A percentile compares a stretch with the other conserved stretches of the same genome.
Conservation (phyloP, 2,797 vertebrate species). For the Zonotrichia albicollis region DNA sequence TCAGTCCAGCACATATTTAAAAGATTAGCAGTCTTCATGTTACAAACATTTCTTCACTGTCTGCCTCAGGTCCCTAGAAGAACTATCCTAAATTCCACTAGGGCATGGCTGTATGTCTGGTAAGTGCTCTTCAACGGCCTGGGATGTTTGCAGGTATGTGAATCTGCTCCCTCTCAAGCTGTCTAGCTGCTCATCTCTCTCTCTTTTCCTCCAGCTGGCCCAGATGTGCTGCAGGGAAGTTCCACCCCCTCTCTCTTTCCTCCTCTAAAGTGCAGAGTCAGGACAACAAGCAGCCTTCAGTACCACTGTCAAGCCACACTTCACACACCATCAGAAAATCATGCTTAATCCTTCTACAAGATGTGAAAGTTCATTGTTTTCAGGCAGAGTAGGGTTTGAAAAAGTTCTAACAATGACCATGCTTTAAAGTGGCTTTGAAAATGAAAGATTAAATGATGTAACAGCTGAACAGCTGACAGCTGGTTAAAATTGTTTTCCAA, state of each 20-base stretch:
- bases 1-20: neutral
- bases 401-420: neutral
- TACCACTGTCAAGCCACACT: neutral
- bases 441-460: constrained; percentile 42
- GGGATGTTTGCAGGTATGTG: neutral
- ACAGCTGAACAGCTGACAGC: neutral
- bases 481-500: constrained; percentile 45
- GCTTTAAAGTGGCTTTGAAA: constrained; percentile 18
- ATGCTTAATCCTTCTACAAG: neutral
- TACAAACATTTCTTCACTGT: neutral
- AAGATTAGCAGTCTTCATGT: neutral
- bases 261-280: neutral
- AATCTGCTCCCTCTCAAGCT: neutral
- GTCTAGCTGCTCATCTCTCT: neutral
- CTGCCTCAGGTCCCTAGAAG: neutral
- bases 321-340: neutral
- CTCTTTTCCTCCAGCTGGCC: neutral
- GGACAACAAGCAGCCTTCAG: neutral
- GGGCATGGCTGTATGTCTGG: neutral
- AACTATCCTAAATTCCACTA: neutral
- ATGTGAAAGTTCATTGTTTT: constrained; percentile 1
- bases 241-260: neutral
- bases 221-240: neutral
- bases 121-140: neutral
- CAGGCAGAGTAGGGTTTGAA: neutral